phyloP scores from a whole-genome alignment of 2,113 vertebrate species.

The Nyctereutes procyonoides region DNA sequence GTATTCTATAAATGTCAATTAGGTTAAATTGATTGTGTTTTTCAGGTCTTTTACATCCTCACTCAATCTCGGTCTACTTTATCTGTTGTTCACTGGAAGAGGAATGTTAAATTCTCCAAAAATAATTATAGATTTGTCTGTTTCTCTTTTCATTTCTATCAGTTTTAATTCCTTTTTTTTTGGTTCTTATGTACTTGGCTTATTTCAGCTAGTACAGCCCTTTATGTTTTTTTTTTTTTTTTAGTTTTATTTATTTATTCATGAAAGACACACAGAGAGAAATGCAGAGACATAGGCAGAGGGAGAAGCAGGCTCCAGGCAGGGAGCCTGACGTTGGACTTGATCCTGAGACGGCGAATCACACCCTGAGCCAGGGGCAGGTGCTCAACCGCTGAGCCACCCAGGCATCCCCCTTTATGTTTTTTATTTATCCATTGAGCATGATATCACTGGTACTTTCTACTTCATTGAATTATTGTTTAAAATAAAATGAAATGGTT shows the following conservation, averaged over 20 bases:
- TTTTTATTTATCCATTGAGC: slow-evolving; percentile 3
- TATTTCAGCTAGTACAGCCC: background rate
- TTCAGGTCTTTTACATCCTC: background rate
- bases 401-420: background rate
- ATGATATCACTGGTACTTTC: background rate
- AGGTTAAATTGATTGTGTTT: background rate
- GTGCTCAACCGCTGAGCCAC: too few relatives aligned
- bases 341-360: too few relatives aligned
- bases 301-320: too few relatives aligned
- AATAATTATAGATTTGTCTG: background rate
- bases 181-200: background rate
- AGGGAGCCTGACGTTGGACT: too few relatives aligned
- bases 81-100: background rate
- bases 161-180: slow-evolving; percentile 14
- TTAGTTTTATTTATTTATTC: too few relatives aligned
- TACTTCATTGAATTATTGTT: background rate
- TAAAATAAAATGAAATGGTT: slow-evolving; percentile 6
- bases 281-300: too few relatives aligned
- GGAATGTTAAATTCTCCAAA: background rate
- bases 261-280: too few relatives aligned
- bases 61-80: background rate
- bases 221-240: background rate
- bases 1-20: background rate
- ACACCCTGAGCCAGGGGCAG: too few relatives aligned
- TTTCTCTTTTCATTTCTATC: background rate